Percentiles rank a stretch among this genome's conserved stretches.
These are phyloP conservation scores for Eilema depressum DNA, from an alignment of 2,888 invertebrate species.

Conservation along the genomic window DNA sequence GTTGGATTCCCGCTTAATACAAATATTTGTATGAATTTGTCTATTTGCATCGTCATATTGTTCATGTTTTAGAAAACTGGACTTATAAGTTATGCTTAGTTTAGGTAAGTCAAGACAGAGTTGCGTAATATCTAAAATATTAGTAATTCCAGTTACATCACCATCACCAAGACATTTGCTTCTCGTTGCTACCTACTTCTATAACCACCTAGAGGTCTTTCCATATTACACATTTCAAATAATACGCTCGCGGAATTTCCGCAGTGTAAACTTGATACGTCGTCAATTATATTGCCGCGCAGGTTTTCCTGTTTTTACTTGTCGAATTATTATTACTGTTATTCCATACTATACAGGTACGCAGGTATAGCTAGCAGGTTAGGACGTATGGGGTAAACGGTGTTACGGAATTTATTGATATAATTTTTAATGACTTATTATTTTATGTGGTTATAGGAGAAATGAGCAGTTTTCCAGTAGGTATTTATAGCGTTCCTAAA, in stretches of 20 bases:
- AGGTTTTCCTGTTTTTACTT: conserved; percentile 6
- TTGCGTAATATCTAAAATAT: too few species aligned
- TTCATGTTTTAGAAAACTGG: too few species aligned
- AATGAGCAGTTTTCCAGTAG: too few species aligned
- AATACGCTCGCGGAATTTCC: conserved; percentile 13
- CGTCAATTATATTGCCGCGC: not conserved
- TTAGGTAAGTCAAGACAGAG: too few species aligned
- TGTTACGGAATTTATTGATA: not conserved
- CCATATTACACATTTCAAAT: conserved; percentile 13
- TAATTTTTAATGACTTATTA: not conserved
- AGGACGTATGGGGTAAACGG: not conserved
- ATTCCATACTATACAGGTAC: not conserved
- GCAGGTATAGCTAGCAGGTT: not conserved
- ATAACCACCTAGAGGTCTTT: conserved; percentile 16
- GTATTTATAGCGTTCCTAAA: too few species aligned
- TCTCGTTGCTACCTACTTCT: not conserved
- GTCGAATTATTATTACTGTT: conserved; percentile 5
- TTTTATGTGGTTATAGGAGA: too few species aligned
- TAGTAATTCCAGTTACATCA: too few species aligned
- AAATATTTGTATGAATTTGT: too few species aligned
- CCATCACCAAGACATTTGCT: too few species aligned
- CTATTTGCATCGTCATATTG: too few species aligned
- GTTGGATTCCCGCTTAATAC: too few species aligned
- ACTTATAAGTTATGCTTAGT: too few species aligned
- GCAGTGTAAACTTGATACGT: conserved; percentile 9